Percentiles rank a stretch among this genome's conserved stretches.
Conservation (phyloP, 1,140 invertebrate species). For the Nephila pilipes region DNA sequence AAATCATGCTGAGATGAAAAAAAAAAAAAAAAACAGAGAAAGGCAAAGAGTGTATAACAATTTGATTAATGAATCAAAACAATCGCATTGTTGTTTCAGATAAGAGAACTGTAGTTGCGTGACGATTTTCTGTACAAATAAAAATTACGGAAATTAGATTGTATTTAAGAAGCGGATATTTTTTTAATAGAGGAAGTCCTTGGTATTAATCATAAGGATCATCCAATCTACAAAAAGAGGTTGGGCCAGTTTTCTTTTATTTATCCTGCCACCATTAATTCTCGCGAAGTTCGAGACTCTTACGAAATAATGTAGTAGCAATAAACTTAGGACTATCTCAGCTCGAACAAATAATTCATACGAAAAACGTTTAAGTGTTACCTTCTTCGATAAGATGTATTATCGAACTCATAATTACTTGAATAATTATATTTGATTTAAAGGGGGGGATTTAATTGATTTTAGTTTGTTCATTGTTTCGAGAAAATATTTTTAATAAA, state of each 20-base stretch:
- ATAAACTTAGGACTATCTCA: not conserved
- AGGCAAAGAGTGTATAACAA: not conserved
- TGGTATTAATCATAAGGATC: constrained; percentile 16
- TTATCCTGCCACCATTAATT: not conserved
- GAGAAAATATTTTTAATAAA: too few species aligned
- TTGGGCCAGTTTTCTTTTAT: not conserved
- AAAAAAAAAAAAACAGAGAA: not conserved
- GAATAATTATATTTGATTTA: too few species aligned
- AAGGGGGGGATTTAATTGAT: too few species aligned
- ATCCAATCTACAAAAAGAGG: not conserved
- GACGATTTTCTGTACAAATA: not conserved
- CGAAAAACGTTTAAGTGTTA: too few species aligned
- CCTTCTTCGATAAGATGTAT: too few species aligned
- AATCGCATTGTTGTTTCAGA: not conserved
- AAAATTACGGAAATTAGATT: not conserved
- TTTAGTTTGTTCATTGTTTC: too few species aligned
- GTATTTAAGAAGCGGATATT: not conserved
- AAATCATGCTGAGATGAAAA: not conserved
- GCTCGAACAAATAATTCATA: too few species aligned
- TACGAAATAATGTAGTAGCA: not conserved
- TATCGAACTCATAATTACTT: too few species aligned
- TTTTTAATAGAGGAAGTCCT: constrained; percentile 26
- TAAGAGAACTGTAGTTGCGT: not conserved
- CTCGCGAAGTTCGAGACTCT: not conserved
- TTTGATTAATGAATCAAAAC: constrained; percentile 2